phyloP scores from a whole-genome alignment of 1,140 invertebrate species.

The Drosophila ficusphila region DNA sequence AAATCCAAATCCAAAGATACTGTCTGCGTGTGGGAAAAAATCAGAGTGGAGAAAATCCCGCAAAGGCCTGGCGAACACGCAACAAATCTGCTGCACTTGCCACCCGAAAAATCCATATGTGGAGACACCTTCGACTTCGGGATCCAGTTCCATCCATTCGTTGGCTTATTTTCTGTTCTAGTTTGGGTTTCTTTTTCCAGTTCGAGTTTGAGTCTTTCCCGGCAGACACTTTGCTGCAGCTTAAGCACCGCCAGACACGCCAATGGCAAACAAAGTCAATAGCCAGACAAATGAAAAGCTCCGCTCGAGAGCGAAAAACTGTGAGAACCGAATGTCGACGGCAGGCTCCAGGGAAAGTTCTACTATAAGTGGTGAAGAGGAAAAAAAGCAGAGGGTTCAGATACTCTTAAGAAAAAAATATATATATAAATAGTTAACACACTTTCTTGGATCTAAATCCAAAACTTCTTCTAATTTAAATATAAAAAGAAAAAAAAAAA shows the following conservation, averaged over 20 bases:
- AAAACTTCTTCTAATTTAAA: too few relatives aligned
- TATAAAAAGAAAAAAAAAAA: too few relatives aligned
- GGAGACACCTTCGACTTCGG: conserved; percentile 44
- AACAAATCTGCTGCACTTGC: conserved; percentile 64
- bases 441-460: too few relatives aligned
- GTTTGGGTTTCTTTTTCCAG: too few relatives aligned
- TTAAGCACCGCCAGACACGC: conserved; percentile 74
- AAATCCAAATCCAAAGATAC: conserved; percentile 35
- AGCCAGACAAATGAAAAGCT: conserved; percentile 79
- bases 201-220: conserved; percentile 17
- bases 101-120: conserved; percentile 27
- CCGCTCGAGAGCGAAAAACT: conserved; percentile 24
- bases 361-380: not conserved
- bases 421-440: too few relatives aligned
- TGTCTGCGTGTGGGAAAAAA: conserved; percentile 56
- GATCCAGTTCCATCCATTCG: conserved; percentile 12
- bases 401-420: not conserved
- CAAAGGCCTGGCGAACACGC: conserved; percentile 55
- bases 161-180: not conserved
- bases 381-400: not conserved
- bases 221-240: conserved; percentile 49
- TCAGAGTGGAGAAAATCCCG: conserved; percentile 41
- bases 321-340: conserved; percentile 5
- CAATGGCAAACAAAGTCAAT: conserved; percentile 77
- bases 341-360: conserved; percentile 17